Evolutionary conservation across 1,140 invertebrate species (phyloP), one percentile per base, ranked within the genome.

Genomic region (Zophobas morio): DNA sequence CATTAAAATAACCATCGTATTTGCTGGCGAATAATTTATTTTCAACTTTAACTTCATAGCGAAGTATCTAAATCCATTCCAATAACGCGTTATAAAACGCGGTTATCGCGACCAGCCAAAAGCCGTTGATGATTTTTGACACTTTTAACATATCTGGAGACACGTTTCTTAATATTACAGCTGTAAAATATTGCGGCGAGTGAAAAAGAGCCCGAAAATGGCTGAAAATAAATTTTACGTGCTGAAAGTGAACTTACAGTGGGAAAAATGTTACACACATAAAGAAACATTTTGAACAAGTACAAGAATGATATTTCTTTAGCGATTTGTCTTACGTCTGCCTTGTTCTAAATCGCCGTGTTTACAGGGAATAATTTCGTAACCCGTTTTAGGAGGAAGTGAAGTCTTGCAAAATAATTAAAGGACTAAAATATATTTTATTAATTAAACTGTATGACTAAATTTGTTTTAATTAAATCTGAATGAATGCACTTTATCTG

Each of bases 171-270:
- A 66, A 66, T 66, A 66, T 66, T 66, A 66, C 39, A 42, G 60
- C 60, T 66, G 40, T 66, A 66, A 66, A 66, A 66, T 66, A 66
- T 66, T 42, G 39, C 60, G 2, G 20, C 37, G 60, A 20, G 60
- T 66, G 60, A 66, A 66, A 66, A 66, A 66, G 60, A 66, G 60
- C 60, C 42, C 39, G 60, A 66, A 60, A 66, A 66, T 66, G 60
- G 39, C 40, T 66, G 60, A 66, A 42, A 66, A 66, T 66, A 66
- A 66, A 66, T 66, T 66, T 66, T 66, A 66, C 42, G 60, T 66
- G 60, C 20, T 66, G 8, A 66, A 66, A 66, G 60, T 66, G 60
- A 66, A 66, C 37, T 66, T 66, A 32, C 60, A 42, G 36, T 63
- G 37, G 35, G 60, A 66, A 66, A 66, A 66, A 66, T 66, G 60